Conservation (phyloP, 2,797 vertebrate species). For the Sebastes reedi region DNA sequence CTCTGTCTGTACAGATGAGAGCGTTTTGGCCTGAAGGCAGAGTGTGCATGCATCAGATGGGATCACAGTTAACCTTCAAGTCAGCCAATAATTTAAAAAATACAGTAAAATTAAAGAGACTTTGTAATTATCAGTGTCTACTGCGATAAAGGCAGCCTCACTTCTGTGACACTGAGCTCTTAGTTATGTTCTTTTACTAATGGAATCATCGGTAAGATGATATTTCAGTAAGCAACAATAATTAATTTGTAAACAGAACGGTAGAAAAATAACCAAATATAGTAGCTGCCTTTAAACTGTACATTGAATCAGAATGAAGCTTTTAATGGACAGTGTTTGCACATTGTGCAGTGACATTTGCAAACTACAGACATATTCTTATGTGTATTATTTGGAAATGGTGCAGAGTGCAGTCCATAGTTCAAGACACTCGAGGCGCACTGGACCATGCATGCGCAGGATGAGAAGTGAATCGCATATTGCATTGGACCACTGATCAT, state of each 20-base stretch:
- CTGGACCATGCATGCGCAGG: background rate
- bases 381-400: background rate
- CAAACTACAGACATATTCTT: background rate
- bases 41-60: conserved; percentile 84
- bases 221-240: conserved; percentile 1
- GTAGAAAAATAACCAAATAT: background rate
- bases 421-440: background rate
- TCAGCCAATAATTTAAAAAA: conserved; percentile 87
- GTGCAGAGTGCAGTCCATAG: background rate
- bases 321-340: background rate
- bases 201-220: background rate
- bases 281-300: background rate
- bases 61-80: conserved; percentile 92
- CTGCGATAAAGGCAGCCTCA: conserved; percentile 63
- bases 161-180: conserved; percentile 26
- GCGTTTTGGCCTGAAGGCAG: conserved; percentile 67
- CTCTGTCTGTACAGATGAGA: background rate
- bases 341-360: conserved; percentile 37
- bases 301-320: background rate
- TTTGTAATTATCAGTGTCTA: conserved; percentile 70
- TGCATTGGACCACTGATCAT: background rate
- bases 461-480: background rate
- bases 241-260: background rate
- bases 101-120: conserved; percentile 45
- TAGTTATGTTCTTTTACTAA: conserved; percentile 31